A percentile compares a stretch with the other conserved stretches of the same genome.
phyloP scores from a whole-genome alignment of 2,888 invertebrate genomes.

The Agrochola lota region DNA sequence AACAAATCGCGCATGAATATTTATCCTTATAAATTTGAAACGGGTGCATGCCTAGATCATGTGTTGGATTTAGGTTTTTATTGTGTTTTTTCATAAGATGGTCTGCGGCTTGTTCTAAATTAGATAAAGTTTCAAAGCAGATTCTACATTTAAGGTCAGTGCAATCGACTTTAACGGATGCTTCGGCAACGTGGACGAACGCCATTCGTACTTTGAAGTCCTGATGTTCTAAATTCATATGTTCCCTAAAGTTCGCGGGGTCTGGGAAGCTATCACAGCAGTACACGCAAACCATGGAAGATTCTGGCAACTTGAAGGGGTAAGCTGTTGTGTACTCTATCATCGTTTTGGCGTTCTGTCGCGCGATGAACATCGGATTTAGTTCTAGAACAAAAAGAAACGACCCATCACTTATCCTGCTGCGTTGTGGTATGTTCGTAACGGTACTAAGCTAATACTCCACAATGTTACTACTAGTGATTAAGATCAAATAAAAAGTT shows the following conservation, averaged over 20 bases:
- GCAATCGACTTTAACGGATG: constrained; percentile 70
- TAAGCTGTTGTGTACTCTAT: constrained; percentile 70
- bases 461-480: constrained; percentile 17
- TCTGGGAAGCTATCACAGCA: constrained; percentile 72
- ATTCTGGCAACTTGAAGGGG: constrained; percentile 71
- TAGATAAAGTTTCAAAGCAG: constrained; percentile 55
- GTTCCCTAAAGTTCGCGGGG: constrained; percentile 68
- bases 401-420: constrained; percentile 62
- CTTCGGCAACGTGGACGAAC: constrained; percentile 67
- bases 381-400: constrained; percentile 72
- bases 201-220: constrained; percentile 68
- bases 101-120: constrained; percentile 59
- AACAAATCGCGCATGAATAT: constrained; percentile 70
- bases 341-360: constrained; percentile 68
- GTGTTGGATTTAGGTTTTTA: constrained; percentile 59
- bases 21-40: constrained; percentile 67
- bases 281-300: constrained; percentile 70
- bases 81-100: constrained; percentile 66
- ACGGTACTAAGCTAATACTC: constrained; percentile 12
- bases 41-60: constrained; percentile 70
- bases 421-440: constrained; percentile 26
- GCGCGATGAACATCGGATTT: constrained; percentile 65
- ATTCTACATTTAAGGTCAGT: constrained; percentile 69
- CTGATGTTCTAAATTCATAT: constrained; percentile 70
- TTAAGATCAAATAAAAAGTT: background rate